A percentile compares a stretch with the other conserved stretches of the same genome.
Evolutionary conservation across 2,797 vertebrate genomes (phyloP).

Genomic region (Percopsis omiscomaycus): DNA sequence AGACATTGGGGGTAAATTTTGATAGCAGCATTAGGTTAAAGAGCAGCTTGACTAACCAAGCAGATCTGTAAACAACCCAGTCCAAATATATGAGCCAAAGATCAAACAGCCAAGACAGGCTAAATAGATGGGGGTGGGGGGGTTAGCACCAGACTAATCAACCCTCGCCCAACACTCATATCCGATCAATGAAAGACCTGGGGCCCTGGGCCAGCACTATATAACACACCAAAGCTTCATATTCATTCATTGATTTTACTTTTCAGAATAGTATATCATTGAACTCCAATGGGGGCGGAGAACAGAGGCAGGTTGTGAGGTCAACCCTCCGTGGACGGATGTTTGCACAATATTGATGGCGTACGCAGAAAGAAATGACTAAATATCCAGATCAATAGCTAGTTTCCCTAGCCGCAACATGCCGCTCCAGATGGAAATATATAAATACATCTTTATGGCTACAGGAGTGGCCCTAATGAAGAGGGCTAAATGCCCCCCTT

Average conservation of each 20-base stretch:
- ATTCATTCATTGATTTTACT: slow-evolving; percentile 99
- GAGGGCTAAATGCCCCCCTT: slow-evolving; percentile 90
- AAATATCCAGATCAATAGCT: slow-evolving; percentile 99
- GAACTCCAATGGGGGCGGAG: slow-evolving; percentile 95
- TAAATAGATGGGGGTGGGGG: slow-evolving; percentile 67
- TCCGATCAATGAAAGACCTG: slow-evolving; percentile 79
- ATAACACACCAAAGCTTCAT: slow-evolving; percentile 97
- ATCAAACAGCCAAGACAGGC: slow-evolving; percentile 67
- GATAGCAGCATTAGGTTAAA: slow-evolving; percentile 26
- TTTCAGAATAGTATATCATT: slow-evolving; percentile 97
- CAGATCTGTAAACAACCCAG: slow-evolving; percentile 59
- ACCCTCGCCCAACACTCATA: slow-evolving; percentile 45
- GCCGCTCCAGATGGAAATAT: slow-evolving; percentile 92
- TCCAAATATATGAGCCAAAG: slow-evolving; percentile 62
- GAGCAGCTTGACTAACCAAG: slow-evolving; percentile 29
- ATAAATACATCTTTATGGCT: slow-evolving; percentile 91
- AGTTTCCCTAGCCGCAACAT: slow-evolving; percentile 90
- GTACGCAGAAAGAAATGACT: slow-evolving; percentile 94
- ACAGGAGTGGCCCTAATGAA: slow-evolving; percentile 91
- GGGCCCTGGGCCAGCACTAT: slow-evolving; percentile 85
- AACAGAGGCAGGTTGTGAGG: slow-evolving; percentile 85
- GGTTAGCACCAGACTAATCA: slow-evolving; percentile 77
- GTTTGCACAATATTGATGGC: slow-evolving; percentile 96
- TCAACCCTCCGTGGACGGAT: slow-evolving; percentile 89
- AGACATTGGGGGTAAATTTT: neutral